Evolutionary conservation across 2,113 vertebrate genomes (phyloP).

Genomic region (human): DNA sequence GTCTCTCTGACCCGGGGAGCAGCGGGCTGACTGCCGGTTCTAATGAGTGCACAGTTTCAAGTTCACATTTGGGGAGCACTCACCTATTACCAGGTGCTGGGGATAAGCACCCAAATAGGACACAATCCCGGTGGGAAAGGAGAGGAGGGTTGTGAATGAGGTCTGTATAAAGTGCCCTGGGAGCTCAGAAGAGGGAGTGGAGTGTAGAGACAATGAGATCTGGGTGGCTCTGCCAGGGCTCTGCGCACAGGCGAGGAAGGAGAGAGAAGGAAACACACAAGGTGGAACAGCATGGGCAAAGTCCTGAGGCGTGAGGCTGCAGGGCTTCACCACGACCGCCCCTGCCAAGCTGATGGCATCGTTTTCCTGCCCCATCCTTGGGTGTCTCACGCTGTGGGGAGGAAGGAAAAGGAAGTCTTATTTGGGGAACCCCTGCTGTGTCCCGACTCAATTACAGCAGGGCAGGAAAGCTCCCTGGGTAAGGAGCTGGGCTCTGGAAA

Average conservation of each 20-base stretch:
- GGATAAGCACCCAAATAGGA: not conserved
- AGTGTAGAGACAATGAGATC: too few relatives aligned
- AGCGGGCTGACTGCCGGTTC: rapidly evolving
- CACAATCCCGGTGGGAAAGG: rapidly evolving
- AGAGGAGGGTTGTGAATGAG: not conserved
- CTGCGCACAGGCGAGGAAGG: rapidly evolving
- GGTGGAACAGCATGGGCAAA: not conserved
- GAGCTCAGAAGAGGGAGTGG: not conserved
- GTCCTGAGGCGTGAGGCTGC: not conserved
- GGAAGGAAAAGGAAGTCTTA: not conserved
- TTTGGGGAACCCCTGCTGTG: not conserved
- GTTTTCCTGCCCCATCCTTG: too few relatives aligned
- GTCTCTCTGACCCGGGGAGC: not conserved
- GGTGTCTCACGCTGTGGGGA: not conserved
- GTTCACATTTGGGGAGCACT: too few relatives aligned
- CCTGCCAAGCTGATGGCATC: not conserved
- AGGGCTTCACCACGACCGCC: rapidly evolving
- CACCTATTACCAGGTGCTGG: rapidly evolving
- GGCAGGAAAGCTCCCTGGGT: not conserved
- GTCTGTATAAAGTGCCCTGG: rapidly evolving
- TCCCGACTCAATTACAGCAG: too few relatives aligned
- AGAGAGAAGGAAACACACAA: rapidly evolving
- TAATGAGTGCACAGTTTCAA: not conserved
- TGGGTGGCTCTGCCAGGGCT: rapidly evolving
- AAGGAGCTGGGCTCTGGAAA: not conserved